Evolutionary conservation across 2,797 vertebrate species (phyloP).

Genomic region (Enteromius fasciolatus): DNA sequence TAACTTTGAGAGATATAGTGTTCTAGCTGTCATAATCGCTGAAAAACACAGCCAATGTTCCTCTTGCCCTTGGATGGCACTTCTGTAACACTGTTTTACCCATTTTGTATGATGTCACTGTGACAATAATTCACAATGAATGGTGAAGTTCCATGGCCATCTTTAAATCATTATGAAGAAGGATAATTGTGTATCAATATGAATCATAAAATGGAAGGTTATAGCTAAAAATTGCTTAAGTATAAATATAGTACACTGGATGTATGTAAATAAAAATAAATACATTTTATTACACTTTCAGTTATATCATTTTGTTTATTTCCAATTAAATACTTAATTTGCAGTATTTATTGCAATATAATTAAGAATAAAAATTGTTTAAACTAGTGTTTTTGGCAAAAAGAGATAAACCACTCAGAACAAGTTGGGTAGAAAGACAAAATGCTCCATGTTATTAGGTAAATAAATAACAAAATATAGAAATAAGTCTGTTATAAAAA

Average conservation of each 20-base stretch:
- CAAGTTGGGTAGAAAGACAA: background rate
- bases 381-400: background rate
- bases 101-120: background rate
- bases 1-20: conserved; percentile 34
- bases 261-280: too few species aligned
- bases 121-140: background rate
- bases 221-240: background rate
- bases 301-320: background rate
- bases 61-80: conserved; percentile 21
- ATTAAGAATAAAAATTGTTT: background rate
- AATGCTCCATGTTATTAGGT: background rate
- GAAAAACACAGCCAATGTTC: background rate
- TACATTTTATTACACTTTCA: background rate
- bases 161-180: background rate
- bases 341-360: background rate
- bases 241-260: too few species aligned
- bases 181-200: background rate
- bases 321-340: too few species aligned
- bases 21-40: conserved; percentile 21
- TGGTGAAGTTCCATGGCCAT: background rate
- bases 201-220: background rate
- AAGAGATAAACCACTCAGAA: background rate
- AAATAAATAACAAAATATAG: too few species aligned
- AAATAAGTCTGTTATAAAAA: background rate
- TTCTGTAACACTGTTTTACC: conserved; percentile 2